Base-by-base conservation (phyloP, 2,113 vertebrate genomes). In the Chinchilla lanigera region DNA sequence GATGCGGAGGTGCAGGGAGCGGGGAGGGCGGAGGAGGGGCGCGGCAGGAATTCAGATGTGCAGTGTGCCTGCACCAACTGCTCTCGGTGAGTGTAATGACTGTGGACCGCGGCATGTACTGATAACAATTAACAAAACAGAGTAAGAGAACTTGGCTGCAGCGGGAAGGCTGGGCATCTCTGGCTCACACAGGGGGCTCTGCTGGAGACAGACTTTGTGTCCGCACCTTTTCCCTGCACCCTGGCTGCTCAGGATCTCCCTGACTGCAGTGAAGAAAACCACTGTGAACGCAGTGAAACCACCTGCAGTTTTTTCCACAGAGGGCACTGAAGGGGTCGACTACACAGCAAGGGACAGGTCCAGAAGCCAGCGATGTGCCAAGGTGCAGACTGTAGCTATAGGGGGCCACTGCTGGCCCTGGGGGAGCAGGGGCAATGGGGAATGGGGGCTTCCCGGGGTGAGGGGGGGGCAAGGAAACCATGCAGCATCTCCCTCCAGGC, bases 391-490 rank as follows among this genome's bases (percentile, higher is more conserved):
- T 1, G 19, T 22, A 28, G 28, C 69, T 22, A 2, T 2, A 2
- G 3, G 5, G 83, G 20, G 20, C 56, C 44, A 22, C 47, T 0
- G 13, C 47, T 30, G 33, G 90, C 28, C 60, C 83, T 7, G 8
- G 38, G 5, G 44, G 10, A 7, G 28, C n/a, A 20, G 26, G 14
- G 58, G 38, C 41, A 3, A 33, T 0, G 52, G 3, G 7, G 56
- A 54, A 22, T 33, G 10, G 12, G 1, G 1, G 28, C 47, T 30
- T 33, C 82, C 69, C 1, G 60, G n/a, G 81, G 10, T 3, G 50
- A 41, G 38, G 16, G 69, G 11, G 19, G 24, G 71, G 1, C 20
- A 73, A 41, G 22, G 38, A 41, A 73, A 24, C 69, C 20, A 26
- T 38, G 1, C 11, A 5, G 22, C 38, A 22, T 38, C 67, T 71